Evolutionary conservation across 2,888 invertebrate species (phyloP).

Genomic region (Chironomus riparius): DNA sequence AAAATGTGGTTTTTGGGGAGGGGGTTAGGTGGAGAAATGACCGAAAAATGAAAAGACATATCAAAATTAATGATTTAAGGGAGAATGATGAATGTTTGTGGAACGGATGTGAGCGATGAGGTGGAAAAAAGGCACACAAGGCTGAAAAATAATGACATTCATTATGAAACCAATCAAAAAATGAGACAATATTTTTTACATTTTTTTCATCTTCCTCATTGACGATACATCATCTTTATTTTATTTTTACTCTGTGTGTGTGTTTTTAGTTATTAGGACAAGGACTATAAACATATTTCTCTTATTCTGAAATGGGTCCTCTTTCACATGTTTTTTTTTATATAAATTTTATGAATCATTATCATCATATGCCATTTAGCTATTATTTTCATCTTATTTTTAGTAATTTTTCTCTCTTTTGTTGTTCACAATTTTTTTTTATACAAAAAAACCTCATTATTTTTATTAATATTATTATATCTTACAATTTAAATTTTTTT

Average conservation of each 20-base stretch:
- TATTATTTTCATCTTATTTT: neutral
- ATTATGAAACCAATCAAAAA: neutral
- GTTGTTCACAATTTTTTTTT: neutral
- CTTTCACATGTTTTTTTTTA: neutral
- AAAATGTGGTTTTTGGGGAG: neutral
- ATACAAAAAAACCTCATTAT: neutral
- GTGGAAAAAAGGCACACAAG: no score
- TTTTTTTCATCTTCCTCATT: neutral
- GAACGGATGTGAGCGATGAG: no score
- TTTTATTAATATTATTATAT: no score
- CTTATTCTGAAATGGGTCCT: neutral
- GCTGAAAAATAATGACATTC: neutral
- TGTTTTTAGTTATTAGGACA: neutral
- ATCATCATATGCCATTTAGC: neutral
- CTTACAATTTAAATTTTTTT: no score
- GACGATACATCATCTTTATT: slow-evolving; percentile 12
- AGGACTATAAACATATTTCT: neutral
- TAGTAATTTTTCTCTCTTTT: neutral
- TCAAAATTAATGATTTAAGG: no score
- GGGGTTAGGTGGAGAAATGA: neutral
- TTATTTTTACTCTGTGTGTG: no score
- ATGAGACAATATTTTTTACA: neutral
- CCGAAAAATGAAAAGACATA: no score
- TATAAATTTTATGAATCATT: neutral
- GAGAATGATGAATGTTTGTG: no score